Percentiles rank a stretch among this genome's conserved stretches.
phyloP scores from a whole-genome alignment of 2,113 vertebrate species.

The Platycercus adscitus region DNA sequence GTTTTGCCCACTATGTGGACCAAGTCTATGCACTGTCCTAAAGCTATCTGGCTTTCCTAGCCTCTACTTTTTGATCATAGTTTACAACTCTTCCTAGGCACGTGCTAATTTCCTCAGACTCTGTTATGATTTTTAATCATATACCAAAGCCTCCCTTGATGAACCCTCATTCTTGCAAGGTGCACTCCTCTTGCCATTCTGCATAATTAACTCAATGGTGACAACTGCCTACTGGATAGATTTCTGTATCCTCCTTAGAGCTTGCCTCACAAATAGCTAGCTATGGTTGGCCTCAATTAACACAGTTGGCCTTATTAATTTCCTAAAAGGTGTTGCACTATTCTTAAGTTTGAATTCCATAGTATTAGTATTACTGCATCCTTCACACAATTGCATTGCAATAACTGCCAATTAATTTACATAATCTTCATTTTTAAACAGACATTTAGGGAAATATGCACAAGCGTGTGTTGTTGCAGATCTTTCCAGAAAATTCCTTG shows the following conservation, averaged over 20 bases:
- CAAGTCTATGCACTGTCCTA: neutral
- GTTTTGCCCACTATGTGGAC: neutral
- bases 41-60: neutral
- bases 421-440: neutral
- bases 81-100: neutral
- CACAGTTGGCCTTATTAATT: neutral
- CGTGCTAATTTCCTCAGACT: neutral
- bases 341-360: neutral
- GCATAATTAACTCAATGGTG: neutral
- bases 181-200: fast-evolving
- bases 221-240: neutral
- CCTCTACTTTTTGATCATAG: neutral
- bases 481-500: conserved; percentile 2
- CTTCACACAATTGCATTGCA: neutral
- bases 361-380: neutral
- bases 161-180: neutral
- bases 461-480: neutral
- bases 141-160: neutral
- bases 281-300: neutral
- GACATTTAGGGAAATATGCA: neutral
- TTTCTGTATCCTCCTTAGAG: neutral
- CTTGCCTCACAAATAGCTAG: neutral
- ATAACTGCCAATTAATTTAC: neutral
- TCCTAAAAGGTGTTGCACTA: neutral
- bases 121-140: neutral